Percentiles rank a stretch among this genome's conserved stretches.
Conservation (phyloP, 2,113 vertebrate species). For the Muntiacus reevesi region DNA sequence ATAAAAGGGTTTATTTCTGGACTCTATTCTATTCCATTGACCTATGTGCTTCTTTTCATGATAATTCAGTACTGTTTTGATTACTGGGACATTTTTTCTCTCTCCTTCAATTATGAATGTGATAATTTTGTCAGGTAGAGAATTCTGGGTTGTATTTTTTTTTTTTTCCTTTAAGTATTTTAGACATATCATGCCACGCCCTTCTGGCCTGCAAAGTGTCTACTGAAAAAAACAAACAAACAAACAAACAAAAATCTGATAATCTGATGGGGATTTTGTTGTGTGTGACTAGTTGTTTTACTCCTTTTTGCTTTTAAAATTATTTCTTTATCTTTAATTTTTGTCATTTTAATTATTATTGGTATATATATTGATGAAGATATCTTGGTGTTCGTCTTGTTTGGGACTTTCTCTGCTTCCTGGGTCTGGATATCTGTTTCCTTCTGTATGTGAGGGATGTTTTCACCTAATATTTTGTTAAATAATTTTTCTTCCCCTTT, state of each 20-base stretch:
- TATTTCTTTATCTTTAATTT: not conserved
- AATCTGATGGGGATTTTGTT: not conserved
- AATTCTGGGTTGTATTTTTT: not conserved
- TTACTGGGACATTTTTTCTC: not conserved
- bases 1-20: not conserved
- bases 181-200: not conserved
- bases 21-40: not conserved
- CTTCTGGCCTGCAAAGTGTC: not conserved
- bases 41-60: not conserved
- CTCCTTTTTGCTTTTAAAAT: not conserved
- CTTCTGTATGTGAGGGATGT: not conserved
- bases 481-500: not conserved
- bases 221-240: not conserved
- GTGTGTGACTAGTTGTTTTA: not conserved
- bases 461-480: not conserved
- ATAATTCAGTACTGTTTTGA: not conserved
- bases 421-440: not conserved
- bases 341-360: not conserved
- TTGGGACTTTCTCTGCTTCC: not conserved
- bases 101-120: not conserved
- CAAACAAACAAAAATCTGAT: not conserved
- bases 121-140: not conserved
- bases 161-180: not conserved
- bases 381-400: not conserved
- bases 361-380: not conserved